These are phyloP conservation scores for Chroicocephalus ridibundus DNA, from an alignment of 2,113 vertebrate genomes.

Conservation along the genomic window DNA sequence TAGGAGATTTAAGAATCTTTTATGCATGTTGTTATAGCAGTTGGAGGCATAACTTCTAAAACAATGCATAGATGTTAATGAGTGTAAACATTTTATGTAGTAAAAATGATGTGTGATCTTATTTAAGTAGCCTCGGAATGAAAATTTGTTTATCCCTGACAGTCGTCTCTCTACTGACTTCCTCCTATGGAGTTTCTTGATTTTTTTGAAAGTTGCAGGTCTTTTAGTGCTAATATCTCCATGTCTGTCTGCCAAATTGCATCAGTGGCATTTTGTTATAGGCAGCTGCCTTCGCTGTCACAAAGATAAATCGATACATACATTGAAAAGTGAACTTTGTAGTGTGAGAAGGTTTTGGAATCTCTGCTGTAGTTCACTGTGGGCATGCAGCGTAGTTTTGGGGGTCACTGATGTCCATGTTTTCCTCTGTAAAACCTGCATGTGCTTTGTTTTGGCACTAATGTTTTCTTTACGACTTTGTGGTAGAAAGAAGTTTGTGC, in stretches of 20 bases:
- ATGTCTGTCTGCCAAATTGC: not conserved
- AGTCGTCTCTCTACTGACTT: not conserved
- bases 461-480: not conserved
- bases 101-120: not conserved
- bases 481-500: not conserved
- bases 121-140: not conserved
- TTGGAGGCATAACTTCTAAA: not conserved
- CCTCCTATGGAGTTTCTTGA: not conserved
- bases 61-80: fast-evolving
- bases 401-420: not conserved
- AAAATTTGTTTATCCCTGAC: not conserved
- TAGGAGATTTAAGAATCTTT: not conserved
- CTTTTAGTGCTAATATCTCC: not conserved
- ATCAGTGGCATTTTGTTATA: not conserved
- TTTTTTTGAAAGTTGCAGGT: not conserved
- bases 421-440: not conserved
- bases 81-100: not conserved
- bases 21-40: not conserved
- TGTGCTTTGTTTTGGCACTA: not conserved
- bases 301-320: not conserved
- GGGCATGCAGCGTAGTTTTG: not conserved
- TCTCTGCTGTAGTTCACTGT: not conserved
- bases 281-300: not conserved
- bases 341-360: not conserved
- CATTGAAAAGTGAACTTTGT: not conserved